Conservation (phyloP, 2,888 invertebrate species). For the Mythimna impura region DNA sequence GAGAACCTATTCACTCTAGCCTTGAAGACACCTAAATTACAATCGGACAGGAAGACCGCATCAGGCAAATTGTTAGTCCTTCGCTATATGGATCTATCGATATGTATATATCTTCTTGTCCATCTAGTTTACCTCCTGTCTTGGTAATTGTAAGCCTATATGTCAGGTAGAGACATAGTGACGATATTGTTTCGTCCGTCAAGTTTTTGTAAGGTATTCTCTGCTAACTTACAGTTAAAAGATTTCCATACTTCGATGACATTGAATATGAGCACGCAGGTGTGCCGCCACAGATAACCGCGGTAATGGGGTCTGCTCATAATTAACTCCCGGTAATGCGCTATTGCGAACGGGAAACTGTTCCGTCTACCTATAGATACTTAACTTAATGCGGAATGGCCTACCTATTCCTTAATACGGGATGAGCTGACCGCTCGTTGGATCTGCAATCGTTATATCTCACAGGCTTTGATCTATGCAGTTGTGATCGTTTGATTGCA, state of each 20-base stretch:
- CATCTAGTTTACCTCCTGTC: no score
- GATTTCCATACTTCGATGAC: not conserved
- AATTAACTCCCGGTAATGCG: conserved; percentile 40
- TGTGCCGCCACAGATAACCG: conserved; percentile 16
- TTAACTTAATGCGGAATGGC: not conserved
- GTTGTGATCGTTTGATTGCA: no score
- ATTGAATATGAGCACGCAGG: conserved; percentile 19
- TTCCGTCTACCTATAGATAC: not conserved
- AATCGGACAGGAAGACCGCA: no score
- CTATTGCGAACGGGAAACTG: conserved; percentile 35
- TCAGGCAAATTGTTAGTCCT: no score
- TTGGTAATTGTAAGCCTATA: no score
- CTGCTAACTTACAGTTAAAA: not conserved
- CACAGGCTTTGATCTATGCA: not conserved
- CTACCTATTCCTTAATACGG: not conserved
- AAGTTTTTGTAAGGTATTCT: not conserved
- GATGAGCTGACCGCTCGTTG: not conserved
- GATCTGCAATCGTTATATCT: not conserved
- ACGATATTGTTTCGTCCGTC: no score
- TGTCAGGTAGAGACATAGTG: no score
- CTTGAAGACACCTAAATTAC: no score
- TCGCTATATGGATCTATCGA: no score
- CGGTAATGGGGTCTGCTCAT: conserved; percentile 35
- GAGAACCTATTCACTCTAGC: no score
- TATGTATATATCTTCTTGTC: no score